A percentile compares a stretch with the other conserved stretches of the same genome.
Evolutionary conservation across 1,140 invertebrate genomes (phyloP).

Genomic region (Drosophila prosaltans): DNA sequence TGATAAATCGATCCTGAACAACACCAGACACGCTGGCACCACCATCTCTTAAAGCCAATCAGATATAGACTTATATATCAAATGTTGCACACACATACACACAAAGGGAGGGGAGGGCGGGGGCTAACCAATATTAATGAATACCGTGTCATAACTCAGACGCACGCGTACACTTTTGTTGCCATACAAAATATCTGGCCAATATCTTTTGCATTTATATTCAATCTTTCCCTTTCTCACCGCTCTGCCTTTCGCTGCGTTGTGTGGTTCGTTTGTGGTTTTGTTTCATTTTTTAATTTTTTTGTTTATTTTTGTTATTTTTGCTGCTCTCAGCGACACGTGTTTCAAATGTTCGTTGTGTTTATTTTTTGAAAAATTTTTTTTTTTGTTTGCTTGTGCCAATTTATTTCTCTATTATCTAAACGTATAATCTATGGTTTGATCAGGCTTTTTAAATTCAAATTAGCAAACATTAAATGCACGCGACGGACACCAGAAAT

Average conservation of each 20-base stretch:
- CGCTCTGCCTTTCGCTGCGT: constrained; percentile 22
- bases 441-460: constrained; percentile 76
- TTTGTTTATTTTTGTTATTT: constrained; percentile 21
- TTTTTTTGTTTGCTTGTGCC: constrained; percentile 58
- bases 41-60: constrained; percentile 18
- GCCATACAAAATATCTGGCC: constrained; percentile 48
- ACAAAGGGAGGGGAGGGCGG: constrained; percentile 1
- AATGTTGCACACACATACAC: constrained; percentile 41
- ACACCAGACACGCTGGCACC: constrained; percentile 73
- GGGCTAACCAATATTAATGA: constrained; percentile 36
- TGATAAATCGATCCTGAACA: constrained; percentile 51
- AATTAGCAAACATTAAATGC: constrained; percentile 76
- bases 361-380: constrained; percentile 40
- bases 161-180: constrained; percentile 64
- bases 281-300: constrained; percentile 37
- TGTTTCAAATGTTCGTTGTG: constrained; percentile 73
- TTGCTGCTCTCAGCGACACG: constrained; percentile 66
- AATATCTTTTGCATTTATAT: constrained; percentile 65
- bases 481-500: constrained; percentile 49
- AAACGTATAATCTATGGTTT: constrained; percentile 71
- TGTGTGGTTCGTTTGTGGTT: constrained; percentile 34
- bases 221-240: constrained; percentile 61
- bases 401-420: constrained; percentile 80
- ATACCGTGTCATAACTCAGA: constrained; percentile 67
- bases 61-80: constrained; percentile 13